Evolutionary conservation across 2,888 invertebrate species (phyloP).

Genomic region (Tridacna crocea): DNA sequence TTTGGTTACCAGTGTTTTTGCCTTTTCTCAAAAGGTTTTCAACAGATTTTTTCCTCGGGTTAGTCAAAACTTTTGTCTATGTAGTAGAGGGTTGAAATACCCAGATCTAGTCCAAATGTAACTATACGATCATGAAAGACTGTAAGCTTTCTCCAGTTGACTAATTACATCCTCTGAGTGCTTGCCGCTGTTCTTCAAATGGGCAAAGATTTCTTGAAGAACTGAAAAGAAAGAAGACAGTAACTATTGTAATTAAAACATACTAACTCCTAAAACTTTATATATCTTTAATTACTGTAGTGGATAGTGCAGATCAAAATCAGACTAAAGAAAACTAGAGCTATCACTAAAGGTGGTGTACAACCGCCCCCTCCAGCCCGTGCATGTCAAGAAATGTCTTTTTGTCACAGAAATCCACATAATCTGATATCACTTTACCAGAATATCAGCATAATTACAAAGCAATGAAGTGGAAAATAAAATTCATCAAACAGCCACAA

Average conservation of each 20-base stretch:
- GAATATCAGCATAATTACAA: too few relatives aligned
- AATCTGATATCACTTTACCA: too few relatives aligned
- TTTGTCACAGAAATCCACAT: too few relatives aligned
- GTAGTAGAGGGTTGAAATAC: background rate
- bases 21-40: background rate
- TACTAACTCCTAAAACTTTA: background rate
- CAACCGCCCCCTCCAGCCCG: too few relatives aligned
- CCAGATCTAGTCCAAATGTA: background rate
- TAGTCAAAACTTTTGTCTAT: background rate
- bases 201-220: conserved; percentile 62
- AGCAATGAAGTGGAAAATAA: too few relatives aligned
- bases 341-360: too few relatives aligned
- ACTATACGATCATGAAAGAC: background rate
- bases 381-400: too few relatives aligned
- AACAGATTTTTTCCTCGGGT: background rate
- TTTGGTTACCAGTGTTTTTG: background rate
- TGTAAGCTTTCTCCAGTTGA: conserved; percentile 22
- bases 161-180: conserved; percentile 54
- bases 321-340: too few relatives aligned
- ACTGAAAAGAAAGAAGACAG: conserved; percentile 57
- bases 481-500: too few relatives aligned
- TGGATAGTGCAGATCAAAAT: too few relatives aligned
- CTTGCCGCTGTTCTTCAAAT: conserved; percentile 48
- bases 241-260: background rate
- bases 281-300: too few relatives aligned